Conservation (phyloP, 23 tunicate genomes). For the Oikopleura vanhoeffeni region DNA sequence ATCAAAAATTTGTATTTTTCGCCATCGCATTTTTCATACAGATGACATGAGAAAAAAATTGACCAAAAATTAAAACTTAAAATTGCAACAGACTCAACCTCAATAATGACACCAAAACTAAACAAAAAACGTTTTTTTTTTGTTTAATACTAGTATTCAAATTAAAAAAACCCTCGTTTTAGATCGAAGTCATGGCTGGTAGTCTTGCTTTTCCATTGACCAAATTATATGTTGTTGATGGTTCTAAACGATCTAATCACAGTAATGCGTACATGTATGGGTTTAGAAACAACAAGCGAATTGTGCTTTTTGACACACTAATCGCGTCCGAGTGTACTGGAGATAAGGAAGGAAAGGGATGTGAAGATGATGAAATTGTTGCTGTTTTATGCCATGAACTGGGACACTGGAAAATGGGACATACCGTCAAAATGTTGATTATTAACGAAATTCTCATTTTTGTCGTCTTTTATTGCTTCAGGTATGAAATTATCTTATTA, state of each 20-base stretch:
- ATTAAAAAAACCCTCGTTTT: too few species aligned
- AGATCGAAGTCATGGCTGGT: constrained; percentile 54
- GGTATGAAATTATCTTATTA: too few species aligned
- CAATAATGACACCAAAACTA: too few species aligned
- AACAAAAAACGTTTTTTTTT: too few species aligned
- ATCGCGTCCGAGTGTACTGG: constrained; percentile 23
- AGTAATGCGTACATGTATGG: constrained; percentile 99
- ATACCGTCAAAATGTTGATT: constrained; percentile 58
- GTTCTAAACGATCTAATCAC: constrained; percentile 87
- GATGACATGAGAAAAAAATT: too few species aligned
- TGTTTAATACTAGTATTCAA: too few species aligned
- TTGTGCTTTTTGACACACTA: constrained; percentile 76
- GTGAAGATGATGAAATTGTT: constrained; percentile 79
- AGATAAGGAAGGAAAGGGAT: constrained; percentile 55
- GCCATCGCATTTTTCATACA: too few species aligned
- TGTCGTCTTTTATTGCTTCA: not conserved
- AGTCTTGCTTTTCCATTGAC: constrained; percentile 57
- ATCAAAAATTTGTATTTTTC: too few species aligned
- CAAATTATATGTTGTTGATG: constrained; percentile 87
- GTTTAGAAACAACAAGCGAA: constrained; percentile 78
- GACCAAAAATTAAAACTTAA: too few species aligned
- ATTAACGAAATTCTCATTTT: constrained; percentile 18
- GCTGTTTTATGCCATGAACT: constrained; percentile 90
- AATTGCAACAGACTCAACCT: too few species aligned
- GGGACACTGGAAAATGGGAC: constrained; percentile 94